Evolutionary conservation across 1,140 invertebrate genomes (phyloP), one percentile per base, ranked within the genome.

Genomic region (Meteorus sp.): DNA sequence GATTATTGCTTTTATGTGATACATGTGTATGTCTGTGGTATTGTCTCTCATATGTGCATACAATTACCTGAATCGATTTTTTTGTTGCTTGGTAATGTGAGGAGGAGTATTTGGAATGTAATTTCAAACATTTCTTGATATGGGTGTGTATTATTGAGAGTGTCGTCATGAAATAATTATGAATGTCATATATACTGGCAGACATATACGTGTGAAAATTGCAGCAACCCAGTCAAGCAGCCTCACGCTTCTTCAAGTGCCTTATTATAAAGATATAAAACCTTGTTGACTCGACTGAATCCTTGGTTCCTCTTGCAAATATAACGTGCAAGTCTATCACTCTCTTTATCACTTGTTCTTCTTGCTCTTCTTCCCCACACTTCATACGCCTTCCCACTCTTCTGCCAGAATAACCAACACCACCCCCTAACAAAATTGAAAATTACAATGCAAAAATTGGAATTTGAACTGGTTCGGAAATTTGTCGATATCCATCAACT

Each of bases 131-230:
- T n/a, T n/a, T n/a, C n/a, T n/a, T n/a, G n/a, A n/a, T n/a, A n/a
- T n/a, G n/a, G n/a, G n/a, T n/a, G n/a, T n/a, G 15, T 41, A 9
- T 41, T 5, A 9, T 15, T 41, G 4, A 9, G 15, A n/a, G 15
- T 41, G 9, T 9, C 5, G 4, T 41, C 4, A 5, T 17, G 15
- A n/a, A 9, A 50, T 27, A 50, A 29, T 25, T 27, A 31, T 20
- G 20, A 44, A n/a, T 9, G 54, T 58, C 47, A 25, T 37, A 31
- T 54, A 43, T 50, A 41, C 64, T 61, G 48, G 58, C 56, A 59
- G 59, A 69, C 48, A 62, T 61, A 68, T 67, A 70, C 61, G 68
- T 66, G 67, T 71, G 68, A 7, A n/a, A 4, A n/a, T n/a, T n/a
- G 56, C 70, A 69, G 17, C 43, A 48, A 33, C n/a, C 54, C 47